Base-by-base conservation (phyloP, 2,113 vertebrate species). In the Phyllostomus discolor region DNA sequence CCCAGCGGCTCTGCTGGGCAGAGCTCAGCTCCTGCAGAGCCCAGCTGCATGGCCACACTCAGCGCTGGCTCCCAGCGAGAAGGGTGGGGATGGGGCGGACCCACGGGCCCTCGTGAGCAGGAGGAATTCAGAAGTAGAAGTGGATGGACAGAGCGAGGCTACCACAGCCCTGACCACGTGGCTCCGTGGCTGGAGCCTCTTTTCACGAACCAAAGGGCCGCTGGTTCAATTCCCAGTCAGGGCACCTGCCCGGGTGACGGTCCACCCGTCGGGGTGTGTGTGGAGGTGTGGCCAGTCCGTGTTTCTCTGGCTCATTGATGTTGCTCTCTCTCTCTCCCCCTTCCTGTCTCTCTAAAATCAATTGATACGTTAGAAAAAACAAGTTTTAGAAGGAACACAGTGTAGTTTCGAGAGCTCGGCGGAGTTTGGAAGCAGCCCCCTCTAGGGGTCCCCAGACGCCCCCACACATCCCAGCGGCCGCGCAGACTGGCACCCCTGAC, bases 11-110 rank as follows among this genome's bases (percentile, higher is more conserved):
- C 22, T 7, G 41, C 72, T 16, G 0, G 26, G 72, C 46, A n/a
- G 0, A 10, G 24, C 43, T 62, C 5, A 1, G 1, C 35, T 7
- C 33, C 33, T 0, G 28, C 28, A n/a, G 43, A 26, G 31, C 54
- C 54, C 0, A 4, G 2, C n/a, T 4, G 6, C 0, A 0, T 14
- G 0, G 35, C 78, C 28, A 0, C 0, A 3, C 33, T 31, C 11
- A 0, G 15, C 46, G 10, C 35, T 19, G 2, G 20, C 48, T 31
- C 12, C 20, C 17, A 8, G 4, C 11, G 11, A 33, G 26, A 8
- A 5, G 31, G 33, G 4, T 3, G 19, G 31, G 9, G 16, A 0
- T 15, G 48, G 4, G 10, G 33, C 4, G 0, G 48, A 14, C 0
- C 11, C 80, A 35, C 5, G 8, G 33, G 41, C 17, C 31, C 64